A percentile compares a stretch with the other conserved stretches of the same genome.
These are phyloP conservation scores for Drosophila lowei DNA, from an alignment of 1,140 invertebrate species.

Conservation along the genomic window DNA sequence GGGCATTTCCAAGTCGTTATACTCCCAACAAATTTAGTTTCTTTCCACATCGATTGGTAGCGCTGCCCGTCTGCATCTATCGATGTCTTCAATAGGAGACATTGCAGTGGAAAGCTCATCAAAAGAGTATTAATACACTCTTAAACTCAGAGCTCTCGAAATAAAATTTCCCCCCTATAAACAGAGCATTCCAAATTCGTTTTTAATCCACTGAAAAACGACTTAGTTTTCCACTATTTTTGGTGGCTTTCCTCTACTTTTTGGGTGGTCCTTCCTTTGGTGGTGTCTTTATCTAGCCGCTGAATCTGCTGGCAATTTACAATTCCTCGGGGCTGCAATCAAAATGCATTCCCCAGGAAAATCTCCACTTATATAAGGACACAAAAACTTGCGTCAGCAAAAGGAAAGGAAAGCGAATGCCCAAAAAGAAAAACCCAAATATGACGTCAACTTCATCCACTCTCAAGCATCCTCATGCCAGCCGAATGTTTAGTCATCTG, in stretches of 20 bases:
- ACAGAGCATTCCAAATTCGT: too few species aligned
- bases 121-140: too few species aligned
- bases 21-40: too few species aligned
- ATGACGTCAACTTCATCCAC: constrained; percentile 32
- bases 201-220: too few species aligned
- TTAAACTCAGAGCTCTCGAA: too few species aligned
- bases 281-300: constrained; percentile 17
- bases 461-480: constrained; percentile 21
- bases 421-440: constrained; percentile 27
- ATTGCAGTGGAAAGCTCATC: too few species aligned
- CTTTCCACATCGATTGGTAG: too few species aligned
- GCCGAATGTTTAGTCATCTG: constrained; percentile 29
- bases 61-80: too few species aligned
- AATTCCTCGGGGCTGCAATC: constrained; percentile 36
- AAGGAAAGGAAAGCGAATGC: constrained; percentile 18
- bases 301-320: constrained; percentile 45
- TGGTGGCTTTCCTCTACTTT: background rate
- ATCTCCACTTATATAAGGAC: constrained; percentile 33
- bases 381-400: constrained; percentile 38
- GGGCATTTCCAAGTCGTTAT: too few species aligned
- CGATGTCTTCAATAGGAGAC: too few species aligned
- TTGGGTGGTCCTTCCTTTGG: background rate
- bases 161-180: too few species aligned
- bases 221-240: too few species aligned
- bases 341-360: constrained; percentile 40